Conservation (phyloP, 2,888 invertebrate species). For the Lithodes maja region DNA sequence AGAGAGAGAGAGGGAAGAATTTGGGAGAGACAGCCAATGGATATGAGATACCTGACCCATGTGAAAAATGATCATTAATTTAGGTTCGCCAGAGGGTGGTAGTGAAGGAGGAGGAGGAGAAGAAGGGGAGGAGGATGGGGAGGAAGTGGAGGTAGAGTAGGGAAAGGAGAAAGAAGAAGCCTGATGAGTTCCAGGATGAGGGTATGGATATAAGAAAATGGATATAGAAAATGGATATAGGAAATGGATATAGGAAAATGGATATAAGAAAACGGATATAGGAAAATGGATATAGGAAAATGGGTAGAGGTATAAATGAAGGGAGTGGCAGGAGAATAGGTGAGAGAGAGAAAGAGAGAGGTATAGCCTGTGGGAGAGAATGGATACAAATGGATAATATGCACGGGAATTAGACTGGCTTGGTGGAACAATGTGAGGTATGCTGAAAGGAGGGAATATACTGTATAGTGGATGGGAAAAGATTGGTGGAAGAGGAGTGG, state of each 20-base stretch:
- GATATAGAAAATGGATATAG: background rate
- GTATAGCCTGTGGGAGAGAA: background rate
- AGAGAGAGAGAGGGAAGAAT: background rate
- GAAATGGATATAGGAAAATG: background rate
- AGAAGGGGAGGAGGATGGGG: background rate
- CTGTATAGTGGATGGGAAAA: background rate
- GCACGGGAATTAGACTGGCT: too few relatives aligned
- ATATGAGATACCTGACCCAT: background rate
- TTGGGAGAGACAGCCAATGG: background rate
- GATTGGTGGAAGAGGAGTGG: background rate
- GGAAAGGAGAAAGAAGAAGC: background rate
- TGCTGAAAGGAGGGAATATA: background rate
- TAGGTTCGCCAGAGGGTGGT: conserved; percentile 10
- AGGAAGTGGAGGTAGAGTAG: background rate
- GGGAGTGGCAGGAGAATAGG: background rate
- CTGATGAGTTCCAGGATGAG: background rate
- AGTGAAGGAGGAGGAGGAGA: background rate
- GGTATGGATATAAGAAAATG: background rate
- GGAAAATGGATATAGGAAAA: background rate
- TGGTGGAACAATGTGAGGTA: background rate
- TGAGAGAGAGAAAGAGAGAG: background rate
- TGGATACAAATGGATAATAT: too few relatives aligned
- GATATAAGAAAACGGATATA: background rate
- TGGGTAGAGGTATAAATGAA: background rate
- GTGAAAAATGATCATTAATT: conserved; percentile 44